phyloP scores from a whole-genome alignment of 2,888 invertebrate genomes.

The Clanis bilineata region DNA sequence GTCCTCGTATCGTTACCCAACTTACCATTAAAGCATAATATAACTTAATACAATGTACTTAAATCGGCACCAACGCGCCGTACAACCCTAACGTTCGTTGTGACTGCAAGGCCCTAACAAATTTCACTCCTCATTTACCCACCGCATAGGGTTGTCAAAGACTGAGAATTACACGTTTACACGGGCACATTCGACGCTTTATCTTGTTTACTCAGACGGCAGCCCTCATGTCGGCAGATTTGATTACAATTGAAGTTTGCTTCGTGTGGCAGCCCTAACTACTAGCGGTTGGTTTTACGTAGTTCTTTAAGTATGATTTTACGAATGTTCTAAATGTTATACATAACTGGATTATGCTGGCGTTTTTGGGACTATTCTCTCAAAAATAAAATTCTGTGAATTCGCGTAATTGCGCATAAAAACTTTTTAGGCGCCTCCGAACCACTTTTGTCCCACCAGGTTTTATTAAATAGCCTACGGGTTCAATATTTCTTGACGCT shows the following conservation, averaged over 20 bases:
- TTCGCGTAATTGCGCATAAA: too few species aligned
- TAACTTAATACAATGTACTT: too few species aligned
- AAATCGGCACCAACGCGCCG: neutral
- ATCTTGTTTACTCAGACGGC: conserved; percentile 73
- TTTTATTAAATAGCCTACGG: too few species aligned
- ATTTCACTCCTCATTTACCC: conserved; percentile 32
- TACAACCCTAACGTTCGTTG: neutral
- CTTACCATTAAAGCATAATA: too few species aligned
- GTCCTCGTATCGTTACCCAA: too few species aligned
- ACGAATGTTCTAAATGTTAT: neutral
- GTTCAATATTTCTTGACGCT: too few species aligned
- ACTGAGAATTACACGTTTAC: conserved; percentile 36
- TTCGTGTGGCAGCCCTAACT: neutral
- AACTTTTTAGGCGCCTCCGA: too few species aligned
- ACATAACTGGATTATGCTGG: neutral
- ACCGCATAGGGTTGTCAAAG: conserved; percentile 56
- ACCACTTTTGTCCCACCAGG: too few species aligned
- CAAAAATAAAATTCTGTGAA: too few species aligned
- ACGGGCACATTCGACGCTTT: conserved; percentile 39
- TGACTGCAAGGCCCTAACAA: conserved; percentile 22
- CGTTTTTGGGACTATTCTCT: too few species aligned
- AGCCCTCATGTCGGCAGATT: conserved; percentile 57
- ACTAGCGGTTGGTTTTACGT: neutral
- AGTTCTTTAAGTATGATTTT: neutral
- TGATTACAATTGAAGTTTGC: conserved; percentile 71